phyloP scores from a whole-genome alignment of 2,888 invertebrate species.

The Nemotelus nigrinus region DNA sequence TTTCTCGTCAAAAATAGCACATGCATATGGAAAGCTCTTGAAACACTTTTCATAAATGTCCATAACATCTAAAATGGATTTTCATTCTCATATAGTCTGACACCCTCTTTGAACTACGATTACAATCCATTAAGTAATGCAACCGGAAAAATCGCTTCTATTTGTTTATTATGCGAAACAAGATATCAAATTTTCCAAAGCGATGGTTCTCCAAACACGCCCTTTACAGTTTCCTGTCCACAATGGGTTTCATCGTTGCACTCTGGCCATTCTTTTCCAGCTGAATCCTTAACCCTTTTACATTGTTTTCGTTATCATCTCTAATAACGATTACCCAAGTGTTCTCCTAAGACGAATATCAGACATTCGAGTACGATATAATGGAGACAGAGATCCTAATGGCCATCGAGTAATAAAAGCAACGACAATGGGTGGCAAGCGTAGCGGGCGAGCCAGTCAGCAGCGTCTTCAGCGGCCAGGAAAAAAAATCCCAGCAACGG shows the following conservation, averaged over 20 bases:
- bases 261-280: neutral
- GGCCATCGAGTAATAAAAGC: conserved; percentile 45
- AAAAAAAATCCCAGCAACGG: neutral
- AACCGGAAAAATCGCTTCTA: conserved; percentile 27
- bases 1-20: too few relatives aligned
- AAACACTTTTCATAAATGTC: too few relatives aligned
- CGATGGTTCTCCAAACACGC: conserved; percentile 19
- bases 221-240: neutral
- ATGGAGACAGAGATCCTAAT: conserved; percentile 50
- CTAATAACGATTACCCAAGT: conserved; percentile 40
- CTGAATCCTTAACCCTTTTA: conserved; percentile 29
- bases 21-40: too few relatives aligned
- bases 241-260: neutral
- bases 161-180: conserved; percentile 39
- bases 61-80: too few relatives aligned
- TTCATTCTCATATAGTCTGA: too few relatives aligned
- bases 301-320: conserved; percentile 34
- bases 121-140: conserved; percentile 9
- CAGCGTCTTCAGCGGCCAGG: neutral
- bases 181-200: conserved; percentile 28
- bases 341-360: conserved; percentile 49
- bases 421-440: conserved; percentile 20
- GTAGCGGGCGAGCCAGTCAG: conserved; percentile 7
- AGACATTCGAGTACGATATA: conserved; percentile 48
- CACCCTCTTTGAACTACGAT: neutral